A percentile compares a stretch with the other conserved stretches of the same genome.
phyloP scores from a whole-genome alignment of 2,888 invertebrate genomes.

The Seira sanloemensis region DNA sequence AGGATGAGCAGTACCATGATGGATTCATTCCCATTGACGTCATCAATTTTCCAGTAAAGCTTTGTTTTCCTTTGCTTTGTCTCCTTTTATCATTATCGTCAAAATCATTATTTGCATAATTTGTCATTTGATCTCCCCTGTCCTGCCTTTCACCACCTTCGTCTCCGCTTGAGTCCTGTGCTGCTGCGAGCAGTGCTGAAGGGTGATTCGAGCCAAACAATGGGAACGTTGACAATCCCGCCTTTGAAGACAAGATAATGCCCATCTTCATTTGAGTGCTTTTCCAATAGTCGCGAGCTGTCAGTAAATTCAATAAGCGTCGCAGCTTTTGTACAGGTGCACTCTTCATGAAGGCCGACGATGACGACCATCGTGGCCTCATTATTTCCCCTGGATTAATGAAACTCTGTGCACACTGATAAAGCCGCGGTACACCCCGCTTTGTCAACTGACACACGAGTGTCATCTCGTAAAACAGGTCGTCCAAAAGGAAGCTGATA shows the following conservation, averaged over 20 bases:
- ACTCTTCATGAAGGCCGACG: neutral
- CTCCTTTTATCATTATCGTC: slow-evolving; percentile 23
- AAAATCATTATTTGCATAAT: slow-evolving; percentile 37
- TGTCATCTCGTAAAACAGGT: slow-evolving; percentile 45
- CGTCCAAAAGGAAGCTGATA: slow-evolving; percentile 52
- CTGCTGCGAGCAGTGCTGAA: neutral
- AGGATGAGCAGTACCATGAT: neutral
- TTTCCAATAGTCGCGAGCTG: neutral
- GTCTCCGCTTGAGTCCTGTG: neutral
- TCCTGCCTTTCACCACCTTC: neutral
- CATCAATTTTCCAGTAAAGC: neutral
- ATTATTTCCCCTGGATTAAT: slow-evolving; percentile 23
- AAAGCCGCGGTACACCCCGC: neutral
- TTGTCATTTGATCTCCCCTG: slow-evolving; percentile 53
- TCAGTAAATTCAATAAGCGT: neutral
- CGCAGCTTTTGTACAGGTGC: slow-evolving; percentile 11
- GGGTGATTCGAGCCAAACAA: neutral
- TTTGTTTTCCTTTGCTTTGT: slow-evolving; percentile 16
- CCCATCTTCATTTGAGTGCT: slow-evolving; percentile 21
- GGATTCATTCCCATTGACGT: neutral
- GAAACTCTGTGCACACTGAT: neutral
- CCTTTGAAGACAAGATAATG: slow-evolving; percentile 1
- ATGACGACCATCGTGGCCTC: slow-evolving; percentile 7
- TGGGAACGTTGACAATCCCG: neutral
- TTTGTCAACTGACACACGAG: too few species aligned